Percentiles rank a stretch among this genome's conserved stretches.
phyloP scores from a whole-genome alignment of 2,113 vertebrate genomes.

The Thunnus thynnus region DNA sequence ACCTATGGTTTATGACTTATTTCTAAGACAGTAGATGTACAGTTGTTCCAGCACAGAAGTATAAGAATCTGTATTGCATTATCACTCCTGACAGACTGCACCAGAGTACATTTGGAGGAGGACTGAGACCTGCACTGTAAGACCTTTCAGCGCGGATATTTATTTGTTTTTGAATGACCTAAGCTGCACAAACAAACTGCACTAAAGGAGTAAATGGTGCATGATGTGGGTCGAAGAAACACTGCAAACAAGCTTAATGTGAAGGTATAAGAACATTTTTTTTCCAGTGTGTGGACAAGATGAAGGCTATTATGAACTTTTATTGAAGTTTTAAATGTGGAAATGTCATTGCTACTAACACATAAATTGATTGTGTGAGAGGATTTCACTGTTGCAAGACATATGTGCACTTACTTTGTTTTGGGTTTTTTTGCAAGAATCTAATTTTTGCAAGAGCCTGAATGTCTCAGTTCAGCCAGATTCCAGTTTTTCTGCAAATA shows the following conservation, averaged over 20 bases:
- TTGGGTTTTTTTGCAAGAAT: neutral
- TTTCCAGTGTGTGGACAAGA: neutral
- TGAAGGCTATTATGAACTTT: neutral
- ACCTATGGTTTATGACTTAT: neutral
- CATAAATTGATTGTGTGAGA: neutral
- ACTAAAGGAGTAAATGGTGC: conserved; percentile 55
- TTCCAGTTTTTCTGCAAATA: neutral
- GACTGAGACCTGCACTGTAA: conserved; percentile 37
- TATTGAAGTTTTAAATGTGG: conserved; percentile 3
- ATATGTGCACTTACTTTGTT: too few species aligned
- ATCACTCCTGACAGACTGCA: conserved; percentile 44
- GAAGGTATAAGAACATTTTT: neutral
- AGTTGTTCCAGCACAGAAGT: conserved; percentile 16
- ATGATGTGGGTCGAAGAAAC: neutral
- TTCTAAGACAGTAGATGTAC: conserved; percentile 1
- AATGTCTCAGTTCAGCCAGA: neutral
- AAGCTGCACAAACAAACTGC: conserved; percentile 50
- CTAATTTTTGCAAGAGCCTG: neutral
- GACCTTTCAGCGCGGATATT: conserved; percentile 46
- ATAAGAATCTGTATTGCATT: conserved; percentile 25
- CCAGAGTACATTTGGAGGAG: conserved; percentile 10
- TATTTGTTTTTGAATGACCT: conserved; percentile 56
- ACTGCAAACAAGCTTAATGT: conserved; percentile 20
- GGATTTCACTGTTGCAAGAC: too few species aligned
- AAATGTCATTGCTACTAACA: neutral